Evolutionary conservation across 2,797 vertebrate species (phyloP).

Genomic region (Rhabdophis nuchalis): DNA sequence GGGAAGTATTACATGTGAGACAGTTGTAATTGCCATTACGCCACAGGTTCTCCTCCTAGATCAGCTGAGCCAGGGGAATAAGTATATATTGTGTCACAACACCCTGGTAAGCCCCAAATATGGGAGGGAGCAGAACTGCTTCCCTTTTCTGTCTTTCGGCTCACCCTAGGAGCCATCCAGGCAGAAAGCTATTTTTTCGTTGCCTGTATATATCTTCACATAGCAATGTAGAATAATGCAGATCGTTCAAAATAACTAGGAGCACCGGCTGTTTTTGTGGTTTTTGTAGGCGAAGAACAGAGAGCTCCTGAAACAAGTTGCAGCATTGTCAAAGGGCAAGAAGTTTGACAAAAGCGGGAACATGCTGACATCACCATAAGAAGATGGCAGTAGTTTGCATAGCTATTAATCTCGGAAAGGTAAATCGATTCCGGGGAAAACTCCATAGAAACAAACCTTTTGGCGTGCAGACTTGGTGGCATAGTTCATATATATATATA

Average conservation of each 20-base stretch:
- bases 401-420: constrained; percentile 59
- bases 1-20: too few relatives aligned
- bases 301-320: constrained; percentile 97
- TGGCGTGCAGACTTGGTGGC: constrained; percentile 69
- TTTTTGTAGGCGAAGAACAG: constrained; percentile 90
- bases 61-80: too few relatives aligned
- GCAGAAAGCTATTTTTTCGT: too few relatives aligned
- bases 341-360: constrained; percentile 96
- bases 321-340: constrained; percentile 96
- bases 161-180: too few relatives aligned
- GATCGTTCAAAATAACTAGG: background rate
- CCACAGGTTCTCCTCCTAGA: too few relatives aligned
- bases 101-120: too few relatives aligned
- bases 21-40: too few relatives aligned
- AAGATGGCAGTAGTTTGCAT: constrained; percentile 45
- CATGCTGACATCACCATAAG: constrained; percentile 88
- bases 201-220: too few relatives aligned
- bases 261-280: constrained; percentile 12
- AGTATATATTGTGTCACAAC: too few relatives aligned
- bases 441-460: constrained; percentile 74
- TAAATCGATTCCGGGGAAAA: constrained; percentile 76
- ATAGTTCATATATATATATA: constrained; percentile 72
- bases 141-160: too few relatives aligned
- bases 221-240: background rate
- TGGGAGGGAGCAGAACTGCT: too few relatives aligned